These are phyloP conservation scores for Numenius arquata DNA, from an alignment of 2,113 vertebrate genomes.

Conservation along the genomic window DNA sequence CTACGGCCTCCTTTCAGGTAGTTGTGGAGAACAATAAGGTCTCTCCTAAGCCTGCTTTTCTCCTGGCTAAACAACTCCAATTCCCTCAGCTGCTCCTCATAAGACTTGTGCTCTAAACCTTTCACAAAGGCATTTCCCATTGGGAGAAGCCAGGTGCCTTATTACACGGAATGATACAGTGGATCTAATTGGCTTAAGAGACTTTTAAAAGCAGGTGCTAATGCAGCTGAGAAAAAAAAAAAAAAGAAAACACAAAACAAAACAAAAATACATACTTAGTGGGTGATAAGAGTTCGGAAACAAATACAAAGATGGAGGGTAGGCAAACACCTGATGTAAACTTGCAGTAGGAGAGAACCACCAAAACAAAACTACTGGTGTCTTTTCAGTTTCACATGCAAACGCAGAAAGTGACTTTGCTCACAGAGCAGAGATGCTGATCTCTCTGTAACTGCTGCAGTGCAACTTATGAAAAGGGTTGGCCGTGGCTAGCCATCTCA, in stretches of 20 bases:
- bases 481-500: neutral
- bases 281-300: neutral
- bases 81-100: neutral
- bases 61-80: neutral
- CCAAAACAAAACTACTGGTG: neutral
- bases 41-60: neutral
- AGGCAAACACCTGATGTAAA: neutral
- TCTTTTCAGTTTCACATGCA: neutral
- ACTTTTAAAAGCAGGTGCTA: neutral
- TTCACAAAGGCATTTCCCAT: neutral
- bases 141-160: neutral
- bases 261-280: neutral
- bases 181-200: neutral
- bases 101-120: neutral
- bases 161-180: neutral
- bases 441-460: neutral
- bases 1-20: neutral
- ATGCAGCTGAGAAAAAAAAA: neutral
- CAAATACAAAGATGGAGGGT: neutral
- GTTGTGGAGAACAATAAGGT: neutral
- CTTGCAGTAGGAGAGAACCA: neutral
- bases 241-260: neutral
- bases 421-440: neutral
- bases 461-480: neutral
- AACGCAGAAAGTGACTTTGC: neutral